Conservation (phyloP, 2,113 vertebrate genomes). For the Canis aureus region DNA sequence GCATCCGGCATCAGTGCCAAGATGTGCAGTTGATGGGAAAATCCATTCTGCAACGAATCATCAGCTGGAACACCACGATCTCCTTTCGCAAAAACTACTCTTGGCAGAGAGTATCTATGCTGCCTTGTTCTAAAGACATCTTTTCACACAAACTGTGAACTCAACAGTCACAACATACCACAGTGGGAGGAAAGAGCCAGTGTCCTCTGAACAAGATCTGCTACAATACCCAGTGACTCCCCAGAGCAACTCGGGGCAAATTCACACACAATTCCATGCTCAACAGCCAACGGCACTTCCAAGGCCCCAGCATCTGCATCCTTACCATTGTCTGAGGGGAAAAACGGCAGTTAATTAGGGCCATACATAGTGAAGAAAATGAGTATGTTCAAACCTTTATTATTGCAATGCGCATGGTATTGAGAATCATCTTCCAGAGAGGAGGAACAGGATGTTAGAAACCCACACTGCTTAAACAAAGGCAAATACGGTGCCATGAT, state of each 20-base stretch:
- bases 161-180: background rate
- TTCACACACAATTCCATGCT: background rate
- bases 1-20: background rate
- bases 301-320: background rate
- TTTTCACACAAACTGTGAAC: background rate
- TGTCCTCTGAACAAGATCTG: background rate
- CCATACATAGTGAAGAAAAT: accelerated
- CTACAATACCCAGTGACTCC: too few species aligned
- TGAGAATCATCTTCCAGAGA: background rate
- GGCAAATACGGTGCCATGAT: background rate
- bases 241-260: background rate
- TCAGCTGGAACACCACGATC: too few species aligned
- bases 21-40: accelerated
- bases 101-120: accelerated
- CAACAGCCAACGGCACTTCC: background rate
- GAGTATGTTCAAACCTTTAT: too few species aligned
- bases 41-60: background rate
- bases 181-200: background rate
- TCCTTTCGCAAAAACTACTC: background rate
- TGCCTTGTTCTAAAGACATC: accelerated
- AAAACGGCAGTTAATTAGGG: background rate
- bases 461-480: background rate
- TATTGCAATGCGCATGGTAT: too few species aligned
- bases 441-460: too few species aligned
- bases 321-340: background rate